These are phyloP conservation scores for Cryptosula pallasiana DNA, from an alignment of 2,888 invertebrate species.

Conservation along the genomic window DNA sequence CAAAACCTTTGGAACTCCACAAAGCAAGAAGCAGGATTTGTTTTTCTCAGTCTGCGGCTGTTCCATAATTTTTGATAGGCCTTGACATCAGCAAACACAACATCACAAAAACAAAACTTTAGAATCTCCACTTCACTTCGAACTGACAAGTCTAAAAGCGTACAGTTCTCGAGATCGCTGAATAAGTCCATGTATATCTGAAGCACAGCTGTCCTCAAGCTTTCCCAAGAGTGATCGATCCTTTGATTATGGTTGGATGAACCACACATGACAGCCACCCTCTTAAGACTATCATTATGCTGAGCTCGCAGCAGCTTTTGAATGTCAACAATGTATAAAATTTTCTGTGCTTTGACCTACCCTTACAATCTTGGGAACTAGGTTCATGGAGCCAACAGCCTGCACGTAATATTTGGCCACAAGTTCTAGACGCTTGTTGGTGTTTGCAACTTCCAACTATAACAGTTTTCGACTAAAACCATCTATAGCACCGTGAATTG, in stretches of 20 bases:
- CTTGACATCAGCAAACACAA: neutral
- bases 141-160: neutral
- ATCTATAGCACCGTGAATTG: conserved; percentile 3
- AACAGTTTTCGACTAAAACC: neutral
- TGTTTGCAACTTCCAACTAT: neutral
- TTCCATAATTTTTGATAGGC: neutral
- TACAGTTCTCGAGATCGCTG: neutral
- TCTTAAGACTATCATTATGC: neutral
- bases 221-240: neutral
- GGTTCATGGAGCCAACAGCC: neutral
- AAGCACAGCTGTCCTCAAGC: neutral
- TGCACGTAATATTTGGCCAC: neutral
- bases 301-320: neutral
- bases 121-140: neutral
- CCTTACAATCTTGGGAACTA: neutral
- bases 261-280: neutral
- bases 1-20: neutral
- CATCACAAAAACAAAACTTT: conserved; percentile 7
- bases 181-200: neutral
- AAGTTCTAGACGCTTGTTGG: neutral
- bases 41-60: neutral
- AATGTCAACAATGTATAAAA: neutral
- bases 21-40: neutral
- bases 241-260: conserved; percentile 7
- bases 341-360: neutral